Evolutionary conservation across 2,797 vertebrate species (phyloP).

Genomic region (Hippocampus kuda): DNA sequence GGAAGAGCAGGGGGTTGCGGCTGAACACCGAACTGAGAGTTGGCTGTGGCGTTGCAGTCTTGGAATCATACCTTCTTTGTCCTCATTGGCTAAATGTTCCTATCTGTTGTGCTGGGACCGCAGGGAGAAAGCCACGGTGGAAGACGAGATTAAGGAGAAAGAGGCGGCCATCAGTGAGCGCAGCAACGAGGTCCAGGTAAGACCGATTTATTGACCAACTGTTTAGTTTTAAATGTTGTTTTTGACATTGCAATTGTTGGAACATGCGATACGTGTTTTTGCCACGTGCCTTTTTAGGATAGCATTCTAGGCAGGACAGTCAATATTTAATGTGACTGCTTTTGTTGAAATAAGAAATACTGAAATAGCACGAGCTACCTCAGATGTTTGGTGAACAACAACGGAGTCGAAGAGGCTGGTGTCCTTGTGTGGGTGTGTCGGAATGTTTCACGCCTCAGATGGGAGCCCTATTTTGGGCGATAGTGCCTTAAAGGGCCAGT

Average conservation of each 20-base stretch:
- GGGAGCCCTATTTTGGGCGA: constrained; percentile 55
- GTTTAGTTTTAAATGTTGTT: neutral
- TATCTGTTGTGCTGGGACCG: constrained; percentile 89
- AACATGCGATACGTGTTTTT: neutral
- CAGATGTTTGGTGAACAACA: neutral
- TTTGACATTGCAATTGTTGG: neutral
- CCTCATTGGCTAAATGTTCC: constrained; percentile 80
- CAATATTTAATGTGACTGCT: neutral
- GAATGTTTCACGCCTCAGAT: constrained; percentile 29
- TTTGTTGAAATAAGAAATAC: constrained; percentile 13
- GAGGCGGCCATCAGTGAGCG: constrained; percentile 86
- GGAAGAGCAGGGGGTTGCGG: constrained; percentile 38
- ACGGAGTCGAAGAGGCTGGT: constrained; percentile 12
- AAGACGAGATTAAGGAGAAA: constrained; percentile 92
- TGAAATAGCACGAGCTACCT: constrained; percentile 1
- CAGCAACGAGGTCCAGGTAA: constrained; percentile 87
- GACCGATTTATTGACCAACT: neutral
- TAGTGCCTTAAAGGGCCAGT: constrained; percentile 33
- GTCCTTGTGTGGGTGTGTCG: constrained; percentile 33
- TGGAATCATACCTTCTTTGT: constrained; percentile 71
- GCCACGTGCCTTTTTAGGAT: neutral
- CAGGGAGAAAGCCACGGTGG: constrained; percentile 91
- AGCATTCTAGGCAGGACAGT: neutral
- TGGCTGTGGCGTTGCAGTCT: constrained; percentile 64
- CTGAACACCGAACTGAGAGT: constrained; percentile 30